A percentile compares a stretch with the other conserved stretches of the same genome.
Evolutionary conservation across 2,888 invertebrate genomes (phyloP).

Genomic region (Bursaphelenchus okinawaensis): DNA sequence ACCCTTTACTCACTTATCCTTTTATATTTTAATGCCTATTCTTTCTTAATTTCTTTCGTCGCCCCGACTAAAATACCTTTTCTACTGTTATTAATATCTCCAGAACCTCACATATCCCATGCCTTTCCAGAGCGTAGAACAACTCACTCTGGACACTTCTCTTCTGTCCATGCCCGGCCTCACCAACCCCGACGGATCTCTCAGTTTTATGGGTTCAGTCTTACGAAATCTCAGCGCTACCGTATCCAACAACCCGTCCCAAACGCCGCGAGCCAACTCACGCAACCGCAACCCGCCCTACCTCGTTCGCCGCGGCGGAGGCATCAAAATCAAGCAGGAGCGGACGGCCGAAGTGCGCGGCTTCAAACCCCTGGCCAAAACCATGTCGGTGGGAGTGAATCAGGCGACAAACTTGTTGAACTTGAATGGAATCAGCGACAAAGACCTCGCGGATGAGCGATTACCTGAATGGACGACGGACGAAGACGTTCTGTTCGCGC

Average conservation of each 20-base stretch:
- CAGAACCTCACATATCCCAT: too few relatives aligned
- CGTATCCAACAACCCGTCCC: neutral
- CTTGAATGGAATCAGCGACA: neutral
- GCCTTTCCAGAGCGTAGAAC: neutral
- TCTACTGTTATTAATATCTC: too few relatives aligned
- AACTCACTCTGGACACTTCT: neutral
- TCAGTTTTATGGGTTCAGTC: constrained; percentile 11
- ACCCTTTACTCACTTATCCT: too few relatives aligned
- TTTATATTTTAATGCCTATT: too few relatives aligned
- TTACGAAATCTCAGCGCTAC: constrained; percentile 5
- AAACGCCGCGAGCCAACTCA: constrained; percentile 20
- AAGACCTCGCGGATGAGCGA: neutral
- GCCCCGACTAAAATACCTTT: too few relatives aligned
- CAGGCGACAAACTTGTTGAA: neutral
- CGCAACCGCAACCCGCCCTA: constrained; percentile 25
- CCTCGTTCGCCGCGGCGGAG: constrained; percentile 28
- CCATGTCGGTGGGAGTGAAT: constrained; percentile 10
- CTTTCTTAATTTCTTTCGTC: neutral
- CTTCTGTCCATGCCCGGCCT: neutral
- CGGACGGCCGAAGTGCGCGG: neutral
- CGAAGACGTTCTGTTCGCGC: constrained; percentile 46
- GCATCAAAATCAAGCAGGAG: constrained; percentile 28
- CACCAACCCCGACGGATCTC: neutral
- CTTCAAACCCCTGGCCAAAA: constrained; percentile 9
- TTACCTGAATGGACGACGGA: constrained; percentile 42